Percentiles rank a stretch among this genome's conserved stretches.
phyloP scores from a whole-genome alignment of 2,113 vertebrate species.

The Phaethornis superciliosus region DNA sequence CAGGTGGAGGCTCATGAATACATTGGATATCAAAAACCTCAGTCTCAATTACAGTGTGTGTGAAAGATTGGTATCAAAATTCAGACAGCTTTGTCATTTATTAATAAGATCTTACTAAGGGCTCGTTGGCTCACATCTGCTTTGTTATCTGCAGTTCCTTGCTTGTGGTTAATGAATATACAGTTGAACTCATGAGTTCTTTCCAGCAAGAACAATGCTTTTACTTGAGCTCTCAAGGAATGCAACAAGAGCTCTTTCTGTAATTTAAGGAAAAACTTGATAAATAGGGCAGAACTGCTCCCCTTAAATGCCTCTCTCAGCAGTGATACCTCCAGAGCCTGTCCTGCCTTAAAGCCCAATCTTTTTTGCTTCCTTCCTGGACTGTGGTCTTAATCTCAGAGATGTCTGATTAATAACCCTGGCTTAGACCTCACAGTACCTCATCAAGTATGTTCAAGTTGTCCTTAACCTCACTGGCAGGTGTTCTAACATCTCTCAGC shows the following conservation, averaged over 20 bases:
- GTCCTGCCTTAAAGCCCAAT: not conserved
- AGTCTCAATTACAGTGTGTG: not conserved
- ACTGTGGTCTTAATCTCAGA: not conserved
- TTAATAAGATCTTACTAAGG: not conserved
- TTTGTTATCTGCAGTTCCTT: constrained; percentile 1
- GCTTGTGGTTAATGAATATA: not conserved
- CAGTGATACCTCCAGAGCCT: not conserved
- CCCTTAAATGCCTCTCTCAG: not conserved
- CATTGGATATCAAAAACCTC: not conserved
- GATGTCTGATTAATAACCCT: not conserved
- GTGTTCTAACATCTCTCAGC: not conserved
- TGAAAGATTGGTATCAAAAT: constrained; percentile 52
- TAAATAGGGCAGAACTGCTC: not conserved
- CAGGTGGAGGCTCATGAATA: not conserved
- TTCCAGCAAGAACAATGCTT: not conserved
- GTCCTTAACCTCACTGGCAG: not conserved
- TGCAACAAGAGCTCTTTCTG: not conserved
- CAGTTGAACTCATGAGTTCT: not conserved
- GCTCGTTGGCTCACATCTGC: not conserved
- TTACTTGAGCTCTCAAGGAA: not conserved
- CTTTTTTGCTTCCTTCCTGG: not conserved
- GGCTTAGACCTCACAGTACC: not conserved
- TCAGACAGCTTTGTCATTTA: constrained; percentile 33
- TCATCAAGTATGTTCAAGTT: not conserved
- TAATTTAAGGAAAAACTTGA: not conserved